Evolutionary conservation across 2,888 invertebrate genomes (phyloP), one percentile per base, ranked within the genome.

Genomic region (Caenorhabditis wallacei): DNA sequence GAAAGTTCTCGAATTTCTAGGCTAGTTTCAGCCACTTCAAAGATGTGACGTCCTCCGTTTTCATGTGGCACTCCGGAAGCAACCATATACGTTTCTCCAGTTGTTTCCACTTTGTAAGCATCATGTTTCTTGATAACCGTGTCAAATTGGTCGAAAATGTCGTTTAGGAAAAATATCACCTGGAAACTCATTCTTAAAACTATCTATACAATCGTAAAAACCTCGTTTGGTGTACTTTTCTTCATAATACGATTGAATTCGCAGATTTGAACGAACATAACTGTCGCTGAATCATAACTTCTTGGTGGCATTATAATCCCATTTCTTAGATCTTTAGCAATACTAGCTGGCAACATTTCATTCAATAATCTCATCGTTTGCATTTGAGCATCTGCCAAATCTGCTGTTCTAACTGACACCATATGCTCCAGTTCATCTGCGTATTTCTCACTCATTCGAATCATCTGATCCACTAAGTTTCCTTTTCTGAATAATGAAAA

Each of bases 391-490:
- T 81, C 82, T 22, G 85, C 85, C 10, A 91, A 79, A 68, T 87
- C 81, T 1, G 84, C 85, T 22, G 79, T 89, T 46, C 89, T 71
- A n/a, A 89, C 85, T 8, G 82, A 83, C 4, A 91, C 91, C 59
- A 88, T 84, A 53, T 84, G 74, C 68, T 91, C 91, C 66, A 91
- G 68, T 63, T 90, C 87, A 40, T 84, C 78, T 2, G 91, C 91
- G 70, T 91, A 89, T 51, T 87, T 87, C 24, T 89, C 88, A 80
- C 88, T 91, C 89, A 91, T 89, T 24, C 84, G 79, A 26, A 92
- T 84, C 91, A 91, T 91, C 68, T 91, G 91, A 70, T 91, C 91
- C 10, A 91, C 89, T 61, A 91, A 68, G 54, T 91, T 91, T 30
- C 91, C 91, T 70, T 89, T 84, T 46, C 87, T 87, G 30, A 75